phyloP scores from a whole-genome alignment of 92 coral and sea anemone genomes.

The Siderastrea radians region DNA sequence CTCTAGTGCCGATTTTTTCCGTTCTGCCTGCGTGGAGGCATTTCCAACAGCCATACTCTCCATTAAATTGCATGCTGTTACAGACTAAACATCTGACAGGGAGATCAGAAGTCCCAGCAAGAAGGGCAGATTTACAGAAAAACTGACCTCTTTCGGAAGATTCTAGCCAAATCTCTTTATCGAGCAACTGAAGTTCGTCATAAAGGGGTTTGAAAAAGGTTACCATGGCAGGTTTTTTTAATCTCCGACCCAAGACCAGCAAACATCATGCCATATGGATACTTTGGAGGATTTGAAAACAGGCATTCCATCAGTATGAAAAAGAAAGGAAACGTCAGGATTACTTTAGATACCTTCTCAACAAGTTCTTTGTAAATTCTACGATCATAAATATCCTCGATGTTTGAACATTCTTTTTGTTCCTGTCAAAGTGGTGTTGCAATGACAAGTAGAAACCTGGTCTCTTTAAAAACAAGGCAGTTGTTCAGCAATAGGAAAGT shows the following conservation, averaged over 20 bases:
- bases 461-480: too few species aligned
- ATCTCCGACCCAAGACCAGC: slow-evolving; percentile 44
- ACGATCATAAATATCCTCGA: not conserved
- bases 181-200: too few species aligned
- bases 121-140: slow-evolving; percentile 56
- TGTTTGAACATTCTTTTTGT: not conserved
- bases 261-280: slow-evolving; percentile 78
- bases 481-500: too few species aligned
- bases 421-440: too few species aligned
- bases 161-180: too few species aligned
- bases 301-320: slow-evolving; percentile 79
- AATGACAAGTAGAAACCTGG: too few species aligned
- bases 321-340: slow-evolving; percentile 46
- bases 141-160: slow-evolving; percentile 24
- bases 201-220: too few species aligned
- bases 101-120: slow-evolving; percentile 69
- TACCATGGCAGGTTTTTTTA: not conserved
- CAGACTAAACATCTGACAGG: slow-evolving; percentile 79
- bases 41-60: slow-evolving; percentile 76
- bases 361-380: not conserved
- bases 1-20: slow-evolving; percentile 39
- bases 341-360: not conserved
- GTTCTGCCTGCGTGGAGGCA: slow-evolving; percentile 74
- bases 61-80: slow-evolving; percentile 76
- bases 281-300: slow-evolving; percentile 75